Evolutionary conservation across 2,888 invertebrate species (phyloP).

Genomic region (Mesorhabditis spiculigera): DNA sequence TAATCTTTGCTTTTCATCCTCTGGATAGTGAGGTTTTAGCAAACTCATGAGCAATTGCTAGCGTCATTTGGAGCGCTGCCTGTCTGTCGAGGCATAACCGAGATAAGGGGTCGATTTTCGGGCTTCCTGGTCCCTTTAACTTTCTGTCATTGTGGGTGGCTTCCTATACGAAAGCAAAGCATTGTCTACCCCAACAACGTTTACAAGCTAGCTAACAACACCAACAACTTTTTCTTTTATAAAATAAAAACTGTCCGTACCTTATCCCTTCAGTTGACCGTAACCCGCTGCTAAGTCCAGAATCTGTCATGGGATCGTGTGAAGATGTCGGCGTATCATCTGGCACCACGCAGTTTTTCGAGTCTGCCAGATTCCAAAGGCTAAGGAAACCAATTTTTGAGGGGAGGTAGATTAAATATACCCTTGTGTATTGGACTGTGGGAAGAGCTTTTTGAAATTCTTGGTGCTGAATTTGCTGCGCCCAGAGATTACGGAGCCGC

Average conservation of each 20-base stretch:
- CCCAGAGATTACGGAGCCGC: conserved; percentile 11
- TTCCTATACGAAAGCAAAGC: too few relatives aligned
- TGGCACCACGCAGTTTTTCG: not conserved
- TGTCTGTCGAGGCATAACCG: too few relatives aligned
- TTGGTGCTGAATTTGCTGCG: not conserved
- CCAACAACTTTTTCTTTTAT: conserved; percentile 1
- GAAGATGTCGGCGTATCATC: not conserved
- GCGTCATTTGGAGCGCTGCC: too few relatives aligned
- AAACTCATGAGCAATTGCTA: too few relatives aligned
- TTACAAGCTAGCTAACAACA: not conserved
- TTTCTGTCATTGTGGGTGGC: too few relatives aligned
- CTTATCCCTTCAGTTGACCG: conserved; percentile 11
- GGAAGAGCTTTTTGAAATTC: not conserved
- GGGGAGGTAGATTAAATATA: not conserved
- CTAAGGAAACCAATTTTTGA: not conserved
- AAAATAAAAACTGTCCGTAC: not conserved
- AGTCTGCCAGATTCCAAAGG: conserved; percentile 1
- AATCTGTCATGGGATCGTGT: conserved; percentile 7
- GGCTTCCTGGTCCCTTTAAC: too few relatives aligned
- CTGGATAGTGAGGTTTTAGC: too few relatives aligned
- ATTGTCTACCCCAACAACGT: too few relatives aligned
- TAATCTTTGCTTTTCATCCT: too few relatives aligned
- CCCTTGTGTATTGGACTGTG: not conserved
- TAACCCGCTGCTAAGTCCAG: not conserved
- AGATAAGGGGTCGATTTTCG: too few relatives aligned